phyloP scores from a whole-genome alignment of 2,113 vertebrate species.

The human (Homo sapiens) region GRCh38 chr13:103189001-103189500 shows the following conservation, averaged over 20 bases:
- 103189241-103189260: neutral
- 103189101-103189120: constrained; percentile 64
- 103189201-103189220: neutral
- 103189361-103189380: neutral
- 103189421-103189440: constrained; percentile 11
- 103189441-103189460: constrained; percentile 9
- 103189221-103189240: no score
- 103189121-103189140: neutral
- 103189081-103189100: constrained; percentile 62
- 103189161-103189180: neutral
- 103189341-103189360: neutral
- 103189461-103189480: neutral
- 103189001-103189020: constrained; percentile 75
- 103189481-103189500: neutral
- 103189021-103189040: constrained; percentile 75
- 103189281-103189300: neutral
- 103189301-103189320: neutral
- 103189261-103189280: neutral
- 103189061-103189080: constrained; percentile 73
- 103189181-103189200: neutral
- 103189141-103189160: neutral
- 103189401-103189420: neutral
- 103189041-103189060: constrained; percentile 80
- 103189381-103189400: neutral
- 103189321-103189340: neutral